Conservation (phyloP, 2,888 invertebrate genomes). For the Sphecodes monilicornis region DNA sequence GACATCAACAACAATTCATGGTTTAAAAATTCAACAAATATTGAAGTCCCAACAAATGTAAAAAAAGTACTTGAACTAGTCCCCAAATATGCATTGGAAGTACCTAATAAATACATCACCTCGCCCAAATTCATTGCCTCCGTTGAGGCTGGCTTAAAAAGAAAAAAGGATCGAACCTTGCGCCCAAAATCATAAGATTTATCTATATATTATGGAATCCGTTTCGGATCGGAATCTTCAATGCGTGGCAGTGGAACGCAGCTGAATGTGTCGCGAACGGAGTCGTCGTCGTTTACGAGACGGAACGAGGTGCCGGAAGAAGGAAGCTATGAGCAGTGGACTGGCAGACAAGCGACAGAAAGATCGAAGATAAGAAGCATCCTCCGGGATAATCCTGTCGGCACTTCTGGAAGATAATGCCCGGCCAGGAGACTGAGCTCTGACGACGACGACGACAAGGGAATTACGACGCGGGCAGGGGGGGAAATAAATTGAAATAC, state of each 20-base stretch:
- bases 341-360: constrained; percentile 41
- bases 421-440: constrained; percentile 11
- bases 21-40: too few species aligned
- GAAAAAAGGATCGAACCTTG: too few species aligned
- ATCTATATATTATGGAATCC: not conserved
- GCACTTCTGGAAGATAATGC: constrained; percentile 59
- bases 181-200: too few species aligned
- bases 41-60: too few species aligned
- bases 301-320: not conserved
- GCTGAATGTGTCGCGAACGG: not conserved
- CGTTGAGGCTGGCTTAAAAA: too few species aligned
- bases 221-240: not conserved
- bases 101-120: too few species aligned
- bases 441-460: constrained; percentile 6
- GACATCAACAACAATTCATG: too few species aligned
- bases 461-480: constrained; percentile 33
- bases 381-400: constrained; percentile 52
- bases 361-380: constrained; percentile 64
- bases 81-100: too few species aligned
- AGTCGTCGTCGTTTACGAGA: not conserved
- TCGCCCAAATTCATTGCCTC: too few species aligned
- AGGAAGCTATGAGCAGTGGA: not conserved
- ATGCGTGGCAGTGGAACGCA: not conserved
- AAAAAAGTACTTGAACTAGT: too few species aligned
- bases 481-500: constrained; percentile 53